Percentiles rank a stretch among this genome's conserved stretches.
These are phyloP conservation scores for Sebastes fasciatus DNA, from an alignment of 2,113 vertebrate species.

Conservation along the genomic window DNA sequence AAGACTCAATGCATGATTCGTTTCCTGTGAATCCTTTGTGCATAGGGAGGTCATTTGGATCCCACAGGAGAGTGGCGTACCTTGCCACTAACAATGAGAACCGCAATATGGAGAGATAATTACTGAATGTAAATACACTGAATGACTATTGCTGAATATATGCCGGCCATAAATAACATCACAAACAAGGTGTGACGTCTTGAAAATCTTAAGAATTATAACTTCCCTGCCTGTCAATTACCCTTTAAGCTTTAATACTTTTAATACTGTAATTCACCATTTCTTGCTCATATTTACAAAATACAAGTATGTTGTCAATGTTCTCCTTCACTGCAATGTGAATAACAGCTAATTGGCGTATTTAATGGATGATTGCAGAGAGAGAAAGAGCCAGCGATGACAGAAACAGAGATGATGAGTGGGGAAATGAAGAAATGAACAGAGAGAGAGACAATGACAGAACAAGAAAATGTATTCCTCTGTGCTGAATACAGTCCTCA, in stretches of 20 bases:
- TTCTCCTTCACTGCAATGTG: neutral
- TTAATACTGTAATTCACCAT: neutral
- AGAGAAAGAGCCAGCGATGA: neutral
- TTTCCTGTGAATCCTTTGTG: neutral
- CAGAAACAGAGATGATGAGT: conserved; percentile 15
- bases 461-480: conserved; percentile 4
- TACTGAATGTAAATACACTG: neutral
- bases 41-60: neutral
- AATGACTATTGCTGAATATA: neutral
- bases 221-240: neutral
- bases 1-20: neutral
- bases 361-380: conserved; percentile 4
- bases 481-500: neutral
- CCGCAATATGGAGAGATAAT: neutral
- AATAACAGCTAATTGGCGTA: neutral
- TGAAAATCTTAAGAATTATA: neutral
- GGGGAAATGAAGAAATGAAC: neutral
- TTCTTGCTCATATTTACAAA: neutral
- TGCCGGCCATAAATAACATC: neutral
- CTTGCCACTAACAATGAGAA: neutral
- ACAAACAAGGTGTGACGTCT: neutral
- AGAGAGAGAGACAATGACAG: neutral
- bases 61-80: neutral
- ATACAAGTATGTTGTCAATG: neutral
- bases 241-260: too few species aligned